A percentile compares a stretch with the other conserved stretches of the same genome.
Evolutionary conservation across 2,888 invertebrate genomes (phyloP).

Genomic region (Pseudanteris insignis): DNA sequence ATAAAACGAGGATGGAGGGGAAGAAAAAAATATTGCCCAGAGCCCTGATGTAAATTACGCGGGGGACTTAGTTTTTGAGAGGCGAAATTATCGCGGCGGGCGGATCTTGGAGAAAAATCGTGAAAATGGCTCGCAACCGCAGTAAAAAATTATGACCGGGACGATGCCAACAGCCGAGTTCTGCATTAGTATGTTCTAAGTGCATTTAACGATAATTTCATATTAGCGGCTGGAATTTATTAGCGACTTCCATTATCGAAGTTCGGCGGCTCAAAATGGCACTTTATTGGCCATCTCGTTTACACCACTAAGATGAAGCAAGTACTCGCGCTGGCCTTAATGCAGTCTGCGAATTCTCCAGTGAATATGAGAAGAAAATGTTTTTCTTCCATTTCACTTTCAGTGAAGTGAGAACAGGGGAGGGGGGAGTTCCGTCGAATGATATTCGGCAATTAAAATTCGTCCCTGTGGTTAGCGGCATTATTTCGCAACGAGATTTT

Average conservation of each 20-base stretch:
- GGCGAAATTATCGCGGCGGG: conserved; percentile 24
- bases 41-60: conserved; percentile 19
- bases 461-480: too few relatives aligned
- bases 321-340: too few relatives aligned
- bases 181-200: conserved; percentile 60
- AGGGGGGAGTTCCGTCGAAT: too few relatives aligned
- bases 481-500: too few relatives aligned
- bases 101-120: conserved; percentile 29
- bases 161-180: conserved; percentile 50
- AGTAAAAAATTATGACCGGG: conserved; percentile 55
- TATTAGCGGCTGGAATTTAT: conserved; percentile 62
- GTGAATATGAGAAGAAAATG: too few relatives aligned
- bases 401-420: too few relatives aligned
- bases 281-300: conserved; percentile 30
- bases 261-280: conserved; percentile 51
- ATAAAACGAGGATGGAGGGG: not conserved
- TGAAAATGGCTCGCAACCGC: conserved; percentile 40
- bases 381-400: too few relatives aligned
- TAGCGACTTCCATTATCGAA: conserved; percentile 62
- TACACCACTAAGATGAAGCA: conserved; percentile 17
- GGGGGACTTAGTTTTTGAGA: conserved; percentile 26
- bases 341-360: too few relatives aligned
- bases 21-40: conserved; percentile 1
- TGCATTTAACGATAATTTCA: conserved; percentile 64
- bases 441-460: too few relatives aligned